A percentile compares a stretch with the other conserved stretches of the same genome.
These are phyloP conservation scores for Oreocharis arfaki DNA, from an alignment of 2,113 vertebrate species.

Conservation along the genomic window DNA sequence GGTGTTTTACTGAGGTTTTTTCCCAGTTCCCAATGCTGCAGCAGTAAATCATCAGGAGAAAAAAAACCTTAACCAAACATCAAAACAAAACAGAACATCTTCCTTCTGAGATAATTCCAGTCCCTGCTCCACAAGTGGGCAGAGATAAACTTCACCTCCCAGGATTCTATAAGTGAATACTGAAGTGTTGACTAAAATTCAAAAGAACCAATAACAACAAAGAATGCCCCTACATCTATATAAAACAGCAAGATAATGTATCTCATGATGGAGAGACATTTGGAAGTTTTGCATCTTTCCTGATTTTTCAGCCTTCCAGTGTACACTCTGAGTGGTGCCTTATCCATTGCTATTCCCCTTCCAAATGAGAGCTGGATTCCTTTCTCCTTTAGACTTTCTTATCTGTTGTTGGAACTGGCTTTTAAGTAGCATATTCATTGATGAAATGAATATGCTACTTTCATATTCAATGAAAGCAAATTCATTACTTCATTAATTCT, in stretches of 20 bases:
- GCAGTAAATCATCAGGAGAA: background rate
- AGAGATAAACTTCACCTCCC: background rate
- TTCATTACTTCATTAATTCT: background rate
- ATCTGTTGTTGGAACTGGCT: background rate
- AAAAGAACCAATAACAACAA: background rate
- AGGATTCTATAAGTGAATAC: background rate
- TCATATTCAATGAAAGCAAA: background rate
- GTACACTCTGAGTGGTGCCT: background rate
- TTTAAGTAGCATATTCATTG: background rate
- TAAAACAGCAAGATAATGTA: background rate
- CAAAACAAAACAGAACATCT: background rate
- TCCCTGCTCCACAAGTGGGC: background rate
- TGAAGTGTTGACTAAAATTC: background rate
- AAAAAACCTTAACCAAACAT: background rate
- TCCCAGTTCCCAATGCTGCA: background rate
- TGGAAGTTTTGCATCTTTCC: background rate
- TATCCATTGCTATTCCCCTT: background rate
- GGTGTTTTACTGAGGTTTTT: background rate
- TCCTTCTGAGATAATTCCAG: background rate
- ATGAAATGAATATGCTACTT: too few relatives aligned
- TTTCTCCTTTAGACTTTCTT: background rate
- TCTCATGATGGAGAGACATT: background rate
- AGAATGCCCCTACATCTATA: background rate
- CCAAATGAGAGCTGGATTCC: background rate
- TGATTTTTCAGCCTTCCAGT: background rate